Percentiles rank a stretch among this genome's conserved stretches.
phyloP scores from a whole-genome alignment of 2,888 invertebrate species.

The Apodemia hepburni region DNA sequence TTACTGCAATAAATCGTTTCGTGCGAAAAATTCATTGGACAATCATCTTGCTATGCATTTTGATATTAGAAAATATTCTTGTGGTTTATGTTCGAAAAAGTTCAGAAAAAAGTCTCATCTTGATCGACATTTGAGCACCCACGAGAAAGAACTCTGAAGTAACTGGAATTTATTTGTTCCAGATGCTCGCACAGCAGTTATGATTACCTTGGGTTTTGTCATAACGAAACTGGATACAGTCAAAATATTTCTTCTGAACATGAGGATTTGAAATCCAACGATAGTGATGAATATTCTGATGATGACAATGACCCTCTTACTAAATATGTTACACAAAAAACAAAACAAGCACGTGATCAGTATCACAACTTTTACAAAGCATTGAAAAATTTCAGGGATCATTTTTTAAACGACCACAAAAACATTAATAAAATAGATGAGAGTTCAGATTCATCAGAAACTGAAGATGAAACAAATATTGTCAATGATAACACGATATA shows the following conservation, averaged over 20 bases:
- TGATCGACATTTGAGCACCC: constrained; percentile 55
- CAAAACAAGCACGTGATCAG: constrained; percentile 35
- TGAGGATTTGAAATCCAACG: constrained; percentile 14
- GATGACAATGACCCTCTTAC: constrained; percentile 53
- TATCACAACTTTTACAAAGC: constrained; percentile 52
- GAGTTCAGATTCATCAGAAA: constrained; percentile 41
- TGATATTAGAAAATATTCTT: constrained; percentile 48
- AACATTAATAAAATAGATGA: constrained; percentile 21
- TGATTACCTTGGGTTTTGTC: constrained; percentile 13
- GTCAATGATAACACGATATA: constrained; percentile 37
- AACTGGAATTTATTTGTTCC: constrained; percentile 59
- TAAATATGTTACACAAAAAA: constrained; percentile 37
- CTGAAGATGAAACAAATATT: constrained; percentile 32
- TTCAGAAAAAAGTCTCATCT: constrained; percentile 62
- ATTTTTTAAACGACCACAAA: constrained; percentile 43
- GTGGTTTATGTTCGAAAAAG: constrained; percentile 49
- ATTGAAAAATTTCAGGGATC: constrained; percentile 53
- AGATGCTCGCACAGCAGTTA: constrained; percentile 43
- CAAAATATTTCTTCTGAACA: neutral
- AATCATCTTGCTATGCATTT: constrained; percentile 54
- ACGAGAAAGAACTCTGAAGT: constrained; percentile 42
- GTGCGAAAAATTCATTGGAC: constrained; percentile 49
- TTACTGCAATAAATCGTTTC: constrained; percentile 55
- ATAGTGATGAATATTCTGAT: constrained; percentile 28
- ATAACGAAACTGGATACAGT: neutral